Evolutionary conservation across 2,888 invertebrate species (phyloP), one percentile per base, ranked within the genome.

Genomic region (Limnephilus lunatus): DNA sequence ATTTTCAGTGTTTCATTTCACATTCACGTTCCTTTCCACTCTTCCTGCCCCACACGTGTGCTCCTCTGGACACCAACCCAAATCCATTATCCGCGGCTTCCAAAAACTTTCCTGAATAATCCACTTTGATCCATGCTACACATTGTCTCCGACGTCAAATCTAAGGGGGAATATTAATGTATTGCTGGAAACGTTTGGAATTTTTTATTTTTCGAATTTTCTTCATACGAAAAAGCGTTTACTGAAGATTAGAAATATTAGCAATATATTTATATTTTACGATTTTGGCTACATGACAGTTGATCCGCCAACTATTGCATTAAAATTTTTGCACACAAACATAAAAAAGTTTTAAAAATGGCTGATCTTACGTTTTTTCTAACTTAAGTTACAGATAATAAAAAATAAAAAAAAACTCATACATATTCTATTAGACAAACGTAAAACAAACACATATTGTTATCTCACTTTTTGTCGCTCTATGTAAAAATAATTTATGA

Each of bases 111-210:
- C 32, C 32, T 15, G 32, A 35, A 83, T 83, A 83, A 32, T 83
- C 82, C 82, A 83, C 32, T 15, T 83, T 83, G 32, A 31, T 83
- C 25, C 32, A 83, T 25, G 32, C 31, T 15, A 14, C 19, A 83
- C 82, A 83, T 35, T 32, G 32, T 83, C 15, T 83, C 31, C 32
- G 32, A 32, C 15, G 31, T 32, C 32, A 32, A 83, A 83, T 68
- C 68, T 68, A 35, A 31, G 15, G 32, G 32, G 82, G 82, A 83
- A 35, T 32, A 35, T 32, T 35, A 83, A 83, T 32, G 32, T 7
- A 19, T 83, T 32, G 82, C 32, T 15, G 82, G 32, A 83, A 83
- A 83, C 82, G 82, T 15, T 32, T 83, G 82, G 82, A 83, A 83
- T 83, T 32, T 82, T 5, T 83, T 32, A 83, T 83, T 31, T 83